Conservation (phyloP, 2,888 invertebrate species). For the Brassicogethes aeneus region DNA sequence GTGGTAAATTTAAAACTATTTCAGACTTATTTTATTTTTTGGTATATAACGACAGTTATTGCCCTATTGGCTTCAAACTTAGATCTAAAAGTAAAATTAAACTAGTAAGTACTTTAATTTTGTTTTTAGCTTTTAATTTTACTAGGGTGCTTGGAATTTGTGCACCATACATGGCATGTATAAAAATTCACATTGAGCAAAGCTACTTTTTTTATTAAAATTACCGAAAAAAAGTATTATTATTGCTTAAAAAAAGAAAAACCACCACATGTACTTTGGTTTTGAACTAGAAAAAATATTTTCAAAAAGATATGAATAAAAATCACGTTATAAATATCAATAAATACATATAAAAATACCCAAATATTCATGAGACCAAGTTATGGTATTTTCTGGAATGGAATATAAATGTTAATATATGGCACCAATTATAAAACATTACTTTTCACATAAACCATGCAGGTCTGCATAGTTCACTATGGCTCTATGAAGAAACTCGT, state of each 20-base stretch:
- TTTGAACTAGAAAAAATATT: conserved; percentile 19
- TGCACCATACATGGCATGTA: background rate
- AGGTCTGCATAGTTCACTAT: conserved; percentile 83
- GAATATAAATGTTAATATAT: conserved; percentile 24
- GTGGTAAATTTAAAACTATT: too few relatives aligned
- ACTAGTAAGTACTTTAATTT: too few relatives aligned
- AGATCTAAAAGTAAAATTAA: too few relatives aligned
- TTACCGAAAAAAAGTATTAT: conserved; percentile 5
- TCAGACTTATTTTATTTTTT: too few relatives aligned
- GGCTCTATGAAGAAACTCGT: conserved; percentile 88
- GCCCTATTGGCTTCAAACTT: too few relatives aligned
- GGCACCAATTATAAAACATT: conserved; percentile 26
- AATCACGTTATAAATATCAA: conserved; percentile 15
- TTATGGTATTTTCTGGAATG: conserved; percentile 26
- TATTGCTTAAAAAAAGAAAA: conserved; percentile 14
- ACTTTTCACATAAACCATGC: conserved; percentile 61
- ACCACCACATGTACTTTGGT: conserved; percentile 23
- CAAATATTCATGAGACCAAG: conserved; percentile 26
- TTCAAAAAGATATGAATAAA: conserved; percentile 12
- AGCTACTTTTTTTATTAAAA: conserved; percentile 11
- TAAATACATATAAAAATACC: conserved; percentile 29
- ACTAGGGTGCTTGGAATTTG: too few relatives aligned
- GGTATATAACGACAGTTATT: too few relatives aligned
- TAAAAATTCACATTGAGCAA: conserved; percentile 14
- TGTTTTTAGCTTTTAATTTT: too few relatives aligned